Base-by-base conservation (phyloP, 2,888 invertebrate genomes). In the Cephus sareptanus region DNA sequence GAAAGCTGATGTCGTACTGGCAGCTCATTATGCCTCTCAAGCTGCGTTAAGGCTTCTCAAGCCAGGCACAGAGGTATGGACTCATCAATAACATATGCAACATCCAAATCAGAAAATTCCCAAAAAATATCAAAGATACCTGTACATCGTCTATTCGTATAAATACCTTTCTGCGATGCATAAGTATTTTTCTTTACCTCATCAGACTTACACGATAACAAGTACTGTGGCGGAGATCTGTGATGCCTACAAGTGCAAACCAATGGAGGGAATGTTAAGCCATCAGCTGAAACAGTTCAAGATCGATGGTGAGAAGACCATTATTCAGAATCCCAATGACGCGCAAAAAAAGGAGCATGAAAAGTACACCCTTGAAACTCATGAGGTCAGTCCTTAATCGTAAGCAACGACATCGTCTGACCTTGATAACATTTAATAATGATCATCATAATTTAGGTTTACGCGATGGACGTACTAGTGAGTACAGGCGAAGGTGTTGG, bases 291-390 rank as follows among this genome's bases (percentile, higher is more conserved):
- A 98, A 92, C 98, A 98, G 91, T 97, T 97, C 92, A 96, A 97
- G 91, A 99, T 99, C 90, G 99, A 99, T 92, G 99, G 99, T 31
- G 99, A 99, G 88, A 99, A 99, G 92, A 97, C 97, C 34, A 97
- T 98, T 85, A 98, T 98, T 88, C 97, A 99, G 92, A 99, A 99
- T 92, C 99, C 99, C 33, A 97, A 96, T 85, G 99, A 99, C 91
- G 96, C 97, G 37, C 99, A 99, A 91, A 96, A 97, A 87, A 98
- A 98, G 90, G 99, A 99, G 89, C 98, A 99, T 91, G 99, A 99
- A 92, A 99, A 99, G 91, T 97, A 96, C 89, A 97, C 96, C 80
- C 95, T 99, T 91, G 98, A 98, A 91, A 96, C 96, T 77, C 96
- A 99, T 92, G 99, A 99, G 93, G 99, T 90, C 83, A 76, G 79